Evolutionary conservation across 1,140 invertebrate genomes (phyloP), one percentile per base, ranked within the genome.

Genomic region (Drosophila nigromelanica): DNA sequence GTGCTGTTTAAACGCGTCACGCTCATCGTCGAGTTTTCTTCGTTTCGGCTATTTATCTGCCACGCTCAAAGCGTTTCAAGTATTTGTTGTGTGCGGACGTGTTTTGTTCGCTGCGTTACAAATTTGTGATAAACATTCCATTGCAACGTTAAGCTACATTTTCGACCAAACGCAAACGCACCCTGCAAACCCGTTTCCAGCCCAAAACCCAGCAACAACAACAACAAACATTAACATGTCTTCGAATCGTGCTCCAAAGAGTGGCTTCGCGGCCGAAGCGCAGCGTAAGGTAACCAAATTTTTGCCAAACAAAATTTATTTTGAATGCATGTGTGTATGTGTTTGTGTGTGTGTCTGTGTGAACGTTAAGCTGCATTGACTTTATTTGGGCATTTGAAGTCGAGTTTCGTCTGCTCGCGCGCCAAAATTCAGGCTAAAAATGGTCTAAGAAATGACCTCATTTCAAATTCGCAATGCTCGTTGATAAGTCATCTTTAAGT

Each of bases 201-300:
- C 73, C 60, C 66, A 83, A 86, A 64, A 39, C 6, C 50, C 50
- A 52, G 30, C 48, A 59, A 15, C 50, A 74, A 73, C 73, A 56
- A 62, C 69, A 59, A 63, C 61, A 76, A 73, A 59, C 64, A 68
- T 59, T 37, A 80, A 74, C 70, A 98, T 98, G 97, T 96, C 97
- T 75, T 95, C 94, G 92, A 96, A 97, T 93, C 94, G 97, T 92
- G 97, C 97, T 89, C 94, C 97, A 40, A 98, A 98, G 93, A 97
- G 97, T 92, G 97, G 97, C 95, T 97, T 98, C 93, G 97, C 97
- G 70, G 97, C 97, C 37, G 97, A 98, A 92, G 97, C 97, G 35
- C 97, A 98, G 92, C 94, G 95, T 91, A 98, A 98, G 95, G 97
- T 98, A 92, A 94, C 93, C 80, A 89, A 89, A 77, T 59, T 68